Conservation (phyloP, 1,140 invertebrate species). For the Tetramorium parvispinum region DNA sequence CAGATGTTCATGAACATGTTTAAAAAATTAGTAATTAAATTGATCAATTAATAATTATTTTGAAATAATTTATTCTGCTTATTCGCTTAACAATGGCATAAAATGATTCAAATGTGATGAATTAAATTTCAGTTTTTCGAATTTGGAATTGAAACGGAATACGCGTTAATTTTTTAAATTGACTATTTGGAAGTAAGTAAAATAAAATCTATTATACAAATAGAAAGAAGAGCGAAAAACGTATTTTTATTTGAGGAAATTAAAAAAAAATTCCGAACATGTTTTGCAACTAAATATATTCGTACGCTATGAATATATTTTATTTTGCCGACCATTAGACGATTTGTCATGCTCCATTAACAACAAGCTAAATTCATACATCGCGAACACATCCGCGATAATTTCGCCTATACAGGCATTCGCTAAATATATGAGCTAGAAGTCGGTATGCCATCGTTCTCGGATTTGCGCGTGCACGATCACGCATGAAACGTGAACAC, state of each 20-base stretch:
- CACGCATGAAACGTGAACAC: slow-evolving; percentile 42
- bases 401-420: slow-evolving; percentile 6
- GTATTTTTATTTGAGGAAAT: not conserved
- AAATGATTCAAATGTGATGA: not conserved
- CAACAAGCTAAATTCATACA: slow-evolving; percentile 5
- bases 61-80: not conserved
- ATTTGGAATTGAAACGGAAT: not conserved
- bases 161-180: not conserved
- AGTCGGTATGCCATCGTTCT: slow-evolving; percentile 18
- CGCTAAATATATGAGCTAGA: slow-evolving; percentile 1
- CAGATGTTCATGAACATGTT: not conserved
- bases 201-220: not conserved
- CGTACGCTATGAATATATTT: not conserved
- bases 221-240: not conserved
- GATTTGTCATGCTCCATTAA: slow-evolving; percentile 35
- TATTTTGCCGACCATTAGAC: not conserved
- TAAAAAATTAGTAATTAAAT: not conserved
- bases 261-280: not conserved
- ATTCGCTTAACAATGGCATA: not conserved
- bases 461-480: slow-evolving; percentile 33
- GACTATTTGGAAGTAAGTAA: not conserved
- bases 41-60: slow-evolving; percentile 1
- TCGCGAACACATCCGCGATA: not conserved
- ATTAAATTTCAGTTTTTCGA: not conserved
- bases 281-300: not conserved